phyloP scores from a whole-genome alignment of 2,797 vertebrate species.

The Gymnoscopelus braueri region DNA sequence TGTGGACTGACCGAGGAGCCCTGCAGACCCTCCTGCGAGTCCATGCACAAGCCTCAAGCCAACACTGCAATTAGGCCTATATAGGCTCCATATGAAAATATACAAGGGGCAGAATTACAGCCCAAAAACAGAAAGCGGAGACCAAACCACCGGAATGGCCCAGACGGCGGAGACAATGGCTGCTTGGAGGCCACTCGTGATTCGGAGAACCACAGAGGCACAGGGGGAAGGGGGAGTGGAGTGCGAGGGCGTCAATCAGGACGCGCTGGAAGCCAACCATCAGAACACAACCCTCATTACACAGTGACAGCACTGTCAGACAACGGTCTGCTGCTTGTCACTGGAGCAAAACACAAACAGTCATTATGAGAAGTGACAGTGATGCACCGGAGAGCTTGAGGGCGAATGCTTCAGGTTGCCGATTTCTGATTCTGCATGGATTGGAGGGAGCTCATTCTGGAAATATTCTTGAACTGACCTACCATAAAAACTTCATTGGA shows the following conservation, averaged over 20 bases:
- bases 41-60: slow-evolving; percentile 34
- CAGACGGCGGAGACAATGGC: slow-evolving; percentile 47
- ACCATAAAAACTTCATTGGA: too few relatives aligned
- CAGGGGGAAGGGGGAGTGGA: not conserved
- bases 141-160: slow-evolving; percentile 52
- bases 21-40: slow-evolving; percentile 47
- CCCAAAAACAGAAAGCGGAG: slow-evolving; percentile 48
- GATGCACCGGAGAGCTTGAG: not conserved
- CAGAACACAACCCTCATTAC: slow-evolving; percentile 12
- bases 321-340: not conserved
- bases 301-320: slow-evolving; percentile 17
- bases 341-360: slow-evolving; percentile 7
- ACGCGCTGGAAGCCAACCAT: slow-evolving; percentile 19
- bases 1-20: slow-evolving; percentile 21
- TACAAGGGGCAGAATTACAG: slow-evolving; percentile 40
- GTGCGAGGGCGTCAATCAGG: slow-evolving; percentile 21
- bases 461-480: not conserved
- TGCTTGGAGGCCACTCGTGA: slow-evolving; percentile 37
- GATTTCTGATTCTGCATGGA: not conserved
- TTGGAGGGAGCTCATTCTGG: not conserved
- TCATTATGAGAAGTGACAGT: slow-evolving; percentile 6
- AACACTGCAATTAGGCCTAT: slow-evolving; percentile 67
- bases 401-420: not conserved
- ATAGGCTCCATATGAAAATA: slow-evolving; percentile 61
- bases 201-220: slow-evolving; percentile 4